These are phyloP conservation scores for Tubulanus polymorphus DNA, from an alignment of 2,888 invertebrate genomes.

Conservation along the genomic window DNA sequence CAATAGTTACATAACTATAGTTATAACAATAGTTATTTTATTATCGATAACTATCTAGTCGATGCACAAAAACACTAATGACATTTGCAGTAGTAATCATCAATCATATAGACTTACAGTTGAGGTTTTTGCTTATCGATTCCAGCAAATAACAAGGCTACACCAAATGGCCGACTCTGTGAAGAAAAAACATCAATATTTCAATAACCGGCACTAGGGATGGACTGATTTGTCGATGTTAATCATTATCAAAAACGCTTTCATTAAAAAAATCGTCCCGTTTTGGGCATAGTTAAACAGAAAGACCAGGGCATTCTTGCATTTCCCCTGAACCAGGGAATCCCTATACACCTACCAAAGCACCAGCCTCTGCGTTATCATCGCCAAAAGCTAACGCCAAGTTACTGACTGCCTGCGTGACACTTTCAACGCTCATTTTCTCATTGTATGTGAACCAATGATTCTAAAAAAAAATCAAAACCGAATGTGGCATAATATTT, in stretches of 20 bases:
- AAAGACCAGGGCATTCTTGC: background rate
- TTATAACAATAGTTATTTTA: no score
- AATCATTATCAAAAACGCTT: no score
- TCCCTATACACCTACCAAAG: constrained; percentile 62
- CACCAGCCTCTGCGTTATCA: constrained; percentile 78
- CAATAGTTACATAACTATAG: no score
- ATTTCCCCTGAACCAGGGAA: background rate
- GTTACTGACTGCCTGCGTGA: constrained; percentile 97
- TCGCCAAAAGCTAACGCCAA: constrained; percentile 99
- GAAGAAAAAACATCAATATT: no score
- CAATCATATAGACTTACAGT: constrained; percentile 61
- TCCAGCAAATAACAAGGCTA: constrained; percentile 93
- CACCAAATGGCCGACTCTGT: constrained; percentile 92
- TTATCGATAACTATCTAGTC: no score
- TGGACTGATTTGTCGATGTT: no score
- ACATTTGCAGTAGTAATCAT: background rate
- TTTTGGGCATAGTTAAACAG: no score
- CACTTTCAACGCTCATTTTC: constrained; percentile 93
- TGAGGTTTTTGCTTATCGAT: constrained; percentile 91
- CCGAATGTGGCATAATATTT: background rate
- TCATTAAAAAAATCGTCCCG: no score
- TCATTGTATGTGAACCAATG: constrained; percentile 99
- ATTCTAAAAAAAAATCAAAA: constrained; percentile 57
- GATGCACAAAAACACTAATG: background rate
- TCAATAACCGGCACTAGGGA: no score